Base-by-base conservation (phyloP, 1,140 invertebrate species). In the Ostrea denselamellosa region DNA sequence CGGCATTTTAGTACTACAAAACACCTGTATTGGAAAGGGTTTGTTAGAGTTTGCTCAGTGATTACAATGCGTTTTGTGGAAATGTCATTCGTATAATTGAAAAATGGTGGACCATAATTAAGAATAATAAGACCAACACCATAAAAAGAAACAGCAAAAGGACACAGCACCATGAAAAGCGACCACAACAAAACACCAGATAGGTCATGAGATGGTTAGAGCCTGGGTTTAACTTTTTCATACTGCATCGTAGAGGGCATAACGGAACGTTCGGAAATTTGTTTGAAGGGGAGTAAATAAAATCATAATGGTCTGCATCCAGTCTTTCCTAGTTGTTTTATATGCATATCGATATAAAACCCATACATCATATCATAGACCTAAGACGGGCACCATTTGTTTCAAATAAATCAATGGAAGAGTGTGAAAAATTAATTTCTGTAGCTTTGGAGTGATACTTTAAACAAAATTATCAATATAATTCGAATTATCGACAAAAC, bases 381-480 rank as follows among this genome's bases (percentile, higher is more conserved):
- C 68, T 28, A 34, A 25, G 68, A 77, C 28, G 8, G 25, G 28
- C 22, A 77, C 68, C 68, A 77, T 77, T 77, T 77, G 68, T 77
- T 77, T 77, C 68, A 77, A 77, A 77, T 77, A 77, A 77, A 77
- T 77, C 68, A 77, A 77, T 77, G 68, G 68, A 62, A 77, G 28
- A 77, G 68, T 77, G 68, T 77, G 68, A 77, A 77, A 77, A 34
- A 77, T 77, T 77, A 77, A 77, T 77, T 77, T 77, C 68, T 77
- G 22, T 77, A 77, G 68, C 68, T 77, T 77, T 77, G 68, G 68
- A 77, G 68, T 77, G 68, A 77, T 77, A 77, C 28, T 77, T 77
- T 77, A 77, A 77, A 77, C 68, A 77, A 77, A 77, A 77, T 77
- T 77, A 77, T 77, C 68, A 77, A 77, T 77, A 77, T 77, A 77